These are phyloP conservation scores for Epinephelus malabaricus DNA, from an alignment of 2,797 vertebrate genomes.

Conservation along the genomic window DNA sequence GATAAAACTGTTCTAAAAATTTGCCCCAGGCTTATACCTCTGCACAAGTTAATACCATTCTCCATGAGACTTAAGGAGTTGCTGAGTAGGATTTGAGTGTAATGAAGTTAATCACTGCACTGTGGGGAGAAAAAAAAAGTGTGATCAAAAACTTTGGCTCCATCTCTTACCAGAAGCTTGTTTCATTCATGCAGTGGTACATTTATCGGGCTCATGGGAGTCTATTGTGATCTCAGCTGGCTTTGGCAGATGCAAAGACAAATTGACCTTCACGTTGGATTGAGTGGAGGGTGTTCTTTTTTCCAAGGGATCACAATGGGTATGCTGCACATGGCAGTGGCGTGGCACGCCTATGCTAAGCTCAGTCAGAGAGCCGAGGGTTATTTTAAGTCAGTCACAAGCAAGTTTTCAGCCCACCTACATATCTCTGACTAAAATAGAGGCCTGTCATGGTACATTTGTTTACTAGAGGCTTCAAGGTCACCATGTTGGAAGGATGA, in stretches of 20 bases:
- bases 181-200: slow-evolving; percentile 38
- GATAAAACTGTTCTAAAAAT: slow-evolving; percentile 48
- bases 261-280: slow-evolving; percentile 74
- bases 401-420: slow-evolving; percentile 11
- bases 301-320: slow-evolving; percentile 31
- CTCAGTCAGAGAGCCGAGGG: slow-evolving; percentile 25
- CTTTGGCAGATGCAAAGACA: slow-evolving; percentile 44
- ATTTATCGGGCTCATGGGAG: slow-evolving; percentile 21
- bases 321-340: slow-evolving; percentile 23
- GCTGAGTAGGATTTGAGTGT: slow-evolving; percentile 56
- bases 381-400: slow-evolving; percentile 22
- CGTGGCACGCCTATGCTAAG: slow-evolving; percentile 8
- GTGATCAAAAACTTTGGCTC: slow-evolving; percentile 25
- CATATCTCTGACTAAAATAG: background rate
- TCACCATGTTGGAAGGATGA: slow-evolving; percentile 1
- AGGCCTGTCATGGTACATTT: background rate
- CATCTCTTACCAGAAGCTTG: slow-evolving; percentile 31
- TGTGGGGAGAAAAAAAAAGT: background rate
- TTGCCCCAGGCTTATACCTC: slow-evolving; percentile 49
- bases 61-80: slow-evolving; percentile 44
- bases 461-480: background rate
- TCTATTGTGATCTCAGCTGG: slow-evolving; percentile 40
- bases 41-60: slow-evolving; percentile 58
- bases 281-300: slow-evolving; percentile 11
- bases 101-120: slow-evolving; percentile 62